A percentile compares a stretch with the other conserved stretches of the same genome.
Conservation (phyloP, 2,797 vertebrate genomes). For the Scarus forsteni region DNA sequence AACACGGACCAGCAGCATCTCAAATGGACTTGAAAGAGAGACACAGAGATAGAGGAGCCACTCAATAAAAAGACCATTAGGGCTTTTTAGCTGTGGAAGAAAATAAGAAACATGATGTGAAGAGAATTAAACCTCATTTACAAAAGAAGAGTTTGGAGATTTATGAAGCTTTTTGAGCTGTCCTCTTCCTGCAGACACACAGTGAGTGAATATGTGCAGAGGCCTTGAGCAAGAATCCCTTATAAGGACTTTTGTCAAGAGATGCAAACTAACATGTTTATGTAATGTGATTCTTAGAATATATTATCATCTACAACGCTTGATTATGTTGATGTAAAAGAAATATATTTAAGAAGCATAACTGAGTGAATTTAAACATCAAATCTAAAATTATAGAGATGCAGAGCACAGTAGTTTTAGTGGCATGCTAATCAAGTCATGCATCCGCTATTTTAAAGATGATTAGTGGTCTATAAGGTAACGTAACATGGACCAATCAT, state of each 20-base stretch:
- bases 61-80: slow-evolving; percentile 55
- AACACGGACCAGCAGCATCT: slow-evolving; percentile 34
- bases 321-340: slow-evolving; percentile 1
- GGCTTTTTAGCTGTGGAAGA: slow-evolving; percentile 5
- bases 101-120: slow-evolving; percentile 25
- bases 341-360: too few species aligned
- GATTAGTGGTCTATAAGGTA: background rate
- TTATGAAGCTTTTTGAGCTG: slow-evolving; percentile 19
- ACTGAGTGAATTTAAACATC: too few species aligned
- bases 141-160: slow-evolving; percentile 22
- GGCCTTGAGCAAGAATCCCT: slow-evolving; percentile 7
- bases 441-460: background rate
- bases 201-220: background rate
- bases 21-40: slow-evolving; percentile 28
- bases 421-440: too few species aligned
- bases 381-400: too few species aligned
- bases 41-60: slow-evolving; percentile 14
- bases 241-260: slow-evolving; percentile 20
- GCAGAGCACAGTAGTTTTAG: too few species aligned
- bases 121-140: slow-evolving; percentile 23
- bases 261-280: slow-evolving; percentile 1
- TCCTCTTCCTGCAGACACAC: slow-evolving; percentile 5
- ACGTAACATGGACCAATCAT: background rate
- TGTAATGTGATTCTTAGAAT: background rate
- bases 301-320: slow-evolving; percentile 6